Conservation (phyloP, 1,140 invertebrate species). For the Bombus picipes region DNA sequence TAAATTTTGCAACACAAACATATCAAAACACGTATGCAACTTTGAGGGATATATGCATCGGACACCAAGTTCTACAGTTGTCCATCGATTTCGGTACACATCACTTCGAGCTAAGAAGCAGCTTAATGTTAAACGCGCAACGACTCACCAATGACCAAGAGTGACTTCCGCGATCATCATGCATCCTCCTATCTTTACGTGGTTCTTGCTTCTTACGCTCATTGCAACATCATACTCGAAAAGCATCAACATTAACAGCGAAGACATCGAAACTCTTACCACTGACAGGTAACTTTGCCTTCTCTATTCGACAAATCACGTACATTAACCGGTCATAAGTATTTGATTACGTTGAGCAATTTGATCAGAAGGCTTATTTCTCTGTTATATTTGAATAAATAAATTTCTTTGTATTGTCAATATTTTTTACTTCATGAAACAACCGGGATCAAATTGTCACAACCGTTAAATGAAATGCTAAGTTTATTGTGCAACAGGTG, state of each 20-base stretch:
- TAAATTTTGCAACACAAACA: conserved; percentile 43
- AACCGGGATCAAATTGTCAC: too few species aligned
- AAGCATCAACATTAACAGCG: neutral
- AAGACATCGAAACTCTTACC: neutral
- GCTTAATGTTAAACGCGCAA: neutral
- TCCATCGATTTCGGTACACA: conserved; percentile 18
- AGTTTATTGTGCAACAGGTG: too few species aligned
- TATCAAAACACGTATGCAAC: conserved; percentile 37
- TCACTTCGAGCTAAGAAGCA: conserved; percentile 10
- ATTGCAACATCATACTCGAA: neutral
- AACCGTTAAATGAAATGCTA: too few species aligned
- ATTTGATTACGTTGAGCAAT: too few species aligned
- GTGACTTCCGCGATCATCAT: conserved; percentile 21
- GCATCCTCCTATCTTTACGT: neutral
- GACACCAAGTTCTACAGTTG: conserved; percentile 23
- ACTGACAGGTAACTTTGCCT: conserved; percentile 15
- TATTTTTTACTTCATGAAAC: too few species aligned
- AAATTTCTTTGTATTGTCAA: too few species aligned
- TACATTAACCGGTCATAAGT: too few species aligned
- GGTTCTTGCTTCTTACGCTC: neutral
- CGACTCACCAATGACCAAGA: neutral
- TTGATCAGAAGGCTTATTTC: too few species aligned
- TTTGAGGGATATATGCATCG: conserved; percentile 19
- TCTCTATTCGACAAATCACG: neutral
- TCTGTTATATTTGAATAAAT: too few species aligned